These are phyloP conservation scores for Colletes latitarsis DNA, from an alignment of 1,140 invertebrate species.

Conservation along the genomic window DNA sequence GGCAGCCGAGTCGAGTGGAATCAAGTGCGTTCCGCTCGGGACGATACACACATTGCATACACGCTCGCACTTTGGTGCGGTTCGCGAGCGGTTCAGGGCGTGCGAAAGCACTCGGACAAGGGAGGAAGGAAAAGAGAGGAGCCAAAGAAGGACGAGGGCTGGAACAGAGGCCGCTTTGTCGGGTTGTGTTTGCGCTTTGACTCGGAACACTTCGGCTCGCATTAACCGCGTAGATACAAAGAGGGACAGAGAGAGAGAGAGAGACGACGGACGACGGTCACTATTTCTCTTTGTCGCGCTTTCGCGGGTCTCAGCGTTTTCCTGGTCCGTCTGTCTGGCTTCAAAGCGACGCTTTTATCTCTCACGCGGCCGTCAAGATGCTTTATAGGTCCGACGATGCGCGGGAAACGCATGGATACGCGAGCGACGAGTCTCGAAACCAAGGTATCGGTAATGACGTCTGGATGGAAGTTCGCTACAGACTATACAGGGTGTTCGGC, in stretches of 20 bases:
- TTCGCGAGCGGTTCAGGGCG: conserved; percentile 30
- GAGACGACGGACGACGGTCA: conserved; percentile 20
- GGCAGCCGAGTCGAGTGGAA: conserved; percentile 72
- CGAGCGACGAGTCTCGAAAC: not conserved
- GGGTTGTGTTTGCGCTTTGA: conserved; percentile 69
- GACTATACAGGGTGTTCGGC: too few relatives aligned
- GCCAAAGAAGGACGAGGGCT: conserved; percentile 54
- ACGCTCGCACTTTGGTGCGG: conserved; percentile 3
- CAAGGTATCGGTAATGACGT: not conserved
- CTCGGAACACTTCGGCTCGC: conserved; percentile 70
- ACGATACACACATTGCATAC: conserved; percentile 14
- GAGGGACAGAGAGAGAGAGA: conserved; percentile 21
- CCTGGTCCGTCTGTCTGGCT: conserved; percentile 12
- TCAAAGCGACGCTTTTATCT: conserved; percentile 55
- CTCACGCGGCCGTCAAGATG: conserved; percentile 9
- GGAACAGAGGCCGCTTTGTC: conserved; percentile 72
- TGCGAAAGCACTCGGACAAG: conserved; percentile 42
- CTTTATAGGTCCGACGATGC: conserved; percentile 17
- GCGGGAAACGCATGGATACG: conserved; percentile 16
- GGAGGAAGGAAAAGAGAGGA: not conserved
- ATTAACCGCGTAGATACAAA: conserved; percentile 71
- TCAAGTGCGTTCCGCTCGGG: conserved; percentile 67
- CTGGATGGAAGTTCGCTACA: not conserved
- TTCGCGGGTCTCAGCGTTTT: conserved; percentile 24
- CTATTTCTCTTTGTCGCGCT: conserved; percentile 25